phyloP scores from a whole-genome alignment of 2,888 invertebrate species.

The Yponomeuta malinellus region DNA sequence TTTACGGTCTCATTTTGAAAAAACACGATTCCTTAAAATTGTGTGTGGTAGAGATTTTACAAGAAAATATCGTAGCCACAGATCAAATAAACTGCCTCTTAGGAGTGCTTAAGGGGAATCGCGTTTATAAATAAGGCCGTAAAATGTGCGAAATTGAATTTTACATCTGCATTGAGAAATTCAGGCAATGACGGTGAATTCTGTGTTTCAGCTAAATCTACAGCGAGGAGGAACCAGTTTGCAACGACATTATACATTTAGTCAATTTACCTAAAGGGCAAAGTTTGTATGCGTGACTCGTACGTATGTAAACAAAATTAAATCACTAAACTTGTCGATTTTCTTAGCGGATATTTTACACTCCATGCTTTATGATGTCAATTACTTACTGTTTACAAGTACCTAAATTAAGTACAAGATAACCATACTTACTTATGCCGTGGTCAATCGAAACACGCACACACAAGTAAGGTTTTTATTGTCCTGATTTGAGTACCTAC shows the following conservation, averaged over 20 bases:
- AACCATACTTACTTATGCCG: not conserved
- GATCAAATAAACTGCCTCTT: too few relatives aligned
- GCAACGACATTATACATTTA: not conserved
- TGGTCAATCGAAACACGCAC: not conserved
- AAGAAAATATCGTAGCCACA: too few relatives aligned
- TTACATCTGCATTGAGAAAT: not conserved
- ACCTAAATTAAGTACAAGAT: not conserved
- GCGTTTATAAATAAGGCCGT: too few relatives aligned
- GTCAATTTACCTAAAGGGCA: not conserved
- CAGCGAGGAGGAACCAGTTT: not conserved
- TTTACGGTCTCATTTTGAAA: too few relatives aligned
- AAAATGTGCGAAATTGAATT: too few relatives aligned
- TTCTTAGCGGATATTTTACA: not conserved
- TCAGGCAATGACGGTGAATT: not conserved
- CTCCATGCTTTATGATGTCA: slow-evolving; percentile 4
- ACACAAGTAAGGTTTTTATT: too few relatives aligned
- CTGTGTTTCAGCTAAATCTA: not conserved
- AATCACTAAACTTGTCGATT: not conserved
- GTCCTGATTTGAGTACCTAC: too few relatives aligned
- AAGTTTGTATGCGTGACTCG: not conserved
- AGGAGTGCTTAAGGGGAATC: too few relatives aligned
- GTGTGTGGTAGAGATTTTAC: too few relatives aligned
- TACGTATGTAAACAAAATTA: not conserved
- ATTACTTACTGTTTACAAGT: not conserved
- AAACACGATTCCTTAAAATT: too few relatives aligned